Percentiles rank a stretch among this genome's conserved stretches.
phyloP scores from a whole-genome alignment of 1,140 invertebrate genomes.

The Atta texana region DNA sequence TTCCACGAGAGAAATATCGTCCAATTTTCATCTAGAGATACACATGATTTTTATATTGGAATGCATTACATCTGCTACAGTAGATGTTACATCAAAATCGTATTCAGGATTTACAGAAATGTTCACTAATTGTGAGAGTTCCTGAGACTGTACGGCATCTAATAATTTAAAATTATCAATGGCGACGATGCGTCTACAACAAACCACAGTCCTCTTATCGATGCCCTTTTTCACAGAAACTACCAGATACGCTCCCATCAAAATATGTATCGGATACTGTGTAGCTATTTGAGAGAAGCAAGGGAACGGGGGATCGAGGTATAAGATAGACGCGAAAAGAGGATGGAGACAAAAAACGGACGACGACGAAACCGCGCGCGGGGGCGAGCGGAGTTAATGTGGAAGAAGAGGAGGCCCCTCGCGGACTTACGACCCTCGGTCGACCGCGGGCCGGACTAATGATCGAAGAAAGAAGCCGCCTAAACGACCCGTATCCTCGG shows the following conservation, averaged over 20 bases:
- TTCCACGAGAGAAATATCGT: slow-evolving; percentile 5
- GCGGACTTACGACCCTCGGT: slow-evolving; percentile 72
- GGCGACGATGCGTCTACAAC: slow-evolving; percentile 12
- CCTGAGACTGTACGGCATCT: background rate
- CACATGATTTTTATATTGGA: background rate
- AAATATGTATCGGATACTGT: slow-evolving; percentile 40
- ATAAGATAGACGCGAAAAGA: slow-evolving; percentile 60
- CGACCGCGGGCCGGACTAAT: slow-evolving; percentile 80
- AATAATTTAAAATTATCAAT: slow-evolving; percentile 38
- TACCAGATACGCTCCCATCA: slow-evolving; percentile 36
- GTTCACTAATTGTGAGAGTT: background rate
- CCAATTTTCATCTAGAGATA: background rate
- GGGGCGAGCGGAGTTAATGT: slow-evolving; percentile 60
- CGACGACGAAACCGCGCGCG: slow-evolving; percentile 68
- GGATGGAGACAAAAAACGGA: slow-evolving; percentile 40
- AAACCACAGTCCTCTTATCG: slow-evolving; percentile 28
- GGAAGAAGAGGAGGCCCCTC: slow-evolving; percentile 67
- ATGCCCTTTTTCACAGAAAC: slow-evolving; percentile 3
- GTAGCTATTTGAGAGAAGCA: background rate
- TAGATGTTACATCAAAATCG: background rate
- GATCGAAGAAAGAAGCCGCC: slow-evolving; percentile 85
- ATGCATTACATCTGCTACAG: background rate
- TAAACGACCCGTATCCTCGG: slow-evolving; percentile 85
- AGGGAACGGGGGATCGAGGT: background rate
- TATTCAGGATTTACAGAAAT: background rate